Base-by-base conservation (phyloP, 23 tunicate species). In the Aplidium turbinatum region DNA sequence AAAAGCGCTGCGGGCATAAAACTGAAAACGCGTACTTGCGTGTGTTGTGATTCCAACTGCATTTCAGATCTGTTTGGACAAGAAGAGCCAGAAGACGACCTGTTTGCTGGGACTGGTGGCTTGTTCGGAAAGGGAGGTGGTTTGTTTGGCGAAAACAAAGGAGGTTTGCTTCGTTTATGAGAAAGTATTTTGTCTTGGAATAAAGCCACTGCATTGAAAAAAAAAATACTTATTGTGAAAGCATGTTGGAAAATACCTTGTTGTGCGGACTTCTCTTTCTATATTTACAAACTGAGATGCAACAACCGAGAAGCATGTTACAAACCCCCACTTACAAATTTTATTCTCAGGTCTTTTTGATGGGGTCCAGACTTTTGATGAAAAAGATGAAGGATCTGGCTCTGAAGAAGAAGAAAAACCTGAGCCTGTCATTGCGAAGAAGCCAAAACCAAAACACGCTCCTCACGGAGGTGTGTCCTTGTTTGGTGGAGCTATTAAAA, bases 401-500 rank as follows among this genome's bases (percentile, higher is more conserved):
- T 13, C n/a, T 9, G 94, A 87, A 21, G 33, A 42, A 31, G 80
- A 79, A 51, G 77, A 71, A 25, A 76, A 57, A 56, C 54, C 53
- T 11, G 36, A 61, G 36, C 63, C 57, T 0, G 73, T 23, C 7
- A 34, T 63, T 18, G 68, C 38, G 19, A 66, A 88, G 77, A 80
- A 74, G 45, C 2, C 74, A n/a, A 76, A 76, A 38, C 38, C 38
- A 2, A 85, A 85, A 48, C 46, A 63, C 20, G 22, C 69, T 38
- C 89, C 89, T 1, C 5, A 24, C 53, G 97, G 97, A 1, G 97
- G 97, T 20, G 78, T 90, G 0, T 72, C 85, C 11, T 18, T 90
- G 71, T 90, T 90, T 54, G 89, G 97, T 24, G 97, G 89, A 24
- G 97, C 89, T 6, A 83, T 90, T 32, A 78, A 61, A 20, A 90